phyloP scores from a whole-genome alignment of 2,113 vertebrate species.

The Notarius lentiginosus region DNA sequence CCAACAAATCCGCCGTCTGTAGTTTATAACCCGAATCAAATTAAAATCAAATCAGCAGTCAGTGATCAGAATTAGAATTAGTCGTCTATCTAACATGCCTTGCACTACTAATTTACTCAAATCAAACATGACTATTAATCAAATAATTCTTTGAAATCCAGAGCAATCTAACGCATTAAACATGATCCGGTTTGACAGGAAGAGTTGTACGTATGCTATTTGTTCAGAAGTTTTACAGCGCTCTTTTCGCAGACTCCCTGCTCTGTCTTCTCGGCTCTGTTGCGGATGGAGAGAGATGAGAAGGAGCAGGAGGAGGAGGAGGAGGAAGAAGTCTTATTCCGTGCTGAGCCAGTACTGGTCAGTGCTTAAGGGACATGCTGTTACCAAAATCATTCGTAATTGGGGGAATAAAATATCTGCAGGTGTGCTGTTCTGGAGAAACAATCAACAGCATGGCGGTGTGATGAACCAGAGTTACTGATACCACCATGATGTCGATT shows the following conservation, averaged over 20 bases:
- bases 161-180: background rate
- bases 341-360: slow-evolving; percentile 92
- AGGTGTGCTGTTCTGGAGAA: background rate
- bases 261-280: slow-evolving; percentile 80
- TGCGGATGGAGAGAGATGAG: slow-evolving; percentile 75
- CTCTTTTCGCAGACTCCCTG: slow-evolving; percentile 85
- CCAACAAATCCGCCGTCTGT: background rate
- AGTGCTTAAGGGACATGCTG: slow-evolving; percentile 64
- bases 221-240: slow-evolving; percentile 62
- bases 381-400: background rate
- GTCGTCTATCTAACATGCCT: slow-evolving; percentile 44
- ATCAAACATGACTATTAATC: slow-evolving; percentile 17
- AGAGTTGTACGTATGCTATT: background rate
- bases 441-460: background rate
- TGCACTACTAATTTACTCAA: slow-evolving; percentile 60
- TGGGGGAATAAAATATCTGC: background rate
- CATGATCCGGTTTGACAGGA: background rate
- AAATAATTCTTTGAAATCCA: slow-evolving; percentile 26
- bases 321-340: slow-evolving; percentile 84
- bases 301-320: slow-evolving; percentile 77
- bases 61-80: background rate
- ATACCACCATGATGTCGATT: background rate
- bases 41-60: background rate
- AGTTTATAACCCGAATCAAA: background rate
- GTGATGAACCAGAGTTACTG: background rate